Evolutionary conservation across 2,888 invertebrate species (phyloP).

Genomic region (Oscheius sp.): DNA sequence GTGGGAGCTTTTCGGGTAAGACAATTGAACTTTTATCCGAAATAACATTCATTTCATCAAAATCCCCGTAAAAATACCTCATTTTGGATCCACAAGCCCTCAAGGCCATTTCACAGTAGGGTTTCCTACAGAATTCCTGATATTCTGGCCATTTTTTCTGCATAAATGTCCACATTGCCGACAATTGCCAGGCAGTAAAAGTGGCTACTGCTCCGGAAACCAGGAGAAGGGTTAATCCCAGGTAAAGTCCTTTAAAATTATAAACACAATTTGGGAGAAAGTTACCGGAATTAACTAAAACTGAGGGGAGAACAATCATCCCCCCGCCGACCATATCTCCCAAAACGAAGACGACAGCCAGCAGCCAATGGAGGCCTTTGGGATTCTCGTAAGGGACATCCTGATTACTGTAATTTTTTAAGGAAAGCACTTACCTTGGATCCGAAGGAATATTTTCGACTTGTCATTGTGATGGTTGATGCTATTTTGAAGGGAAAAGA

Average conservation of each 20-base stretch:
- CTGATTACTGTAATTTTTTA: not conserved
- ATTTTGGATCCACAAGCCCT: conserved; percentile 34
- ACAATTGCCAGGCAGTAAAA: conserved; percentile 45
- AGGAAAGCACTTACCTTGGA: too few species aligned
- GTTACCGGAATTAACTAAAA: conserved; percentile 40
- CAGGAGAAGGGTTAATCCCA: conserved; percentile 40
- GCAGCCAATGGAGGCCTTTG: conserved; percentile 49
- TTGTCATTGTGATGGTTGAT: too few species aligned
- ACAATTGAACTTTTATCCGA: too few species aligned
- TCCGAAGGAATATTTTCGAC: too few species aligned
- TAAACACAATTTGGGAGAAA: not conserved
- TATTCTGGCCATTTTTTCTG: conserved; percentile 48
- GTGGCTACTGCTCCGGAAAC: conserved; percentile 41
- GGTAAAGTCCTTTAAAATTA: conserved; percentile 30
- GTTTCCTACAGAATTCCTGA: conserved; percentile 44
- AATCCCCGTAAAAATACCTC: conserved; percentile 37
- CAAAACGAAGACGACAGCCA: conserved; percentile 49
- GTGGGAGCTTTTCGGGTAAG: too few species aligned
- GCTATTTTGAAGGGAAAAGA: too few species aligned
- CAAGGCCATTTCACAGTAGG: conserved; percentile 53
- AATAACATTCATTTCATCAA: conserved; percentile 43
- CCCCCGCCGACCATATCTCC: conserved; percentile 54
- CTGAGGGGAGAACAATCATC: conserved; percentile 49
- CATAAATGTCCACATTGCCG: conserved; percentile 53
- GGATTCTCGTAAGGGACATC: conserved; percentile 38